Base-by-base conservation (phyloP, 1,140 invertebrate genomes). In the Idris sp. region DNA sequence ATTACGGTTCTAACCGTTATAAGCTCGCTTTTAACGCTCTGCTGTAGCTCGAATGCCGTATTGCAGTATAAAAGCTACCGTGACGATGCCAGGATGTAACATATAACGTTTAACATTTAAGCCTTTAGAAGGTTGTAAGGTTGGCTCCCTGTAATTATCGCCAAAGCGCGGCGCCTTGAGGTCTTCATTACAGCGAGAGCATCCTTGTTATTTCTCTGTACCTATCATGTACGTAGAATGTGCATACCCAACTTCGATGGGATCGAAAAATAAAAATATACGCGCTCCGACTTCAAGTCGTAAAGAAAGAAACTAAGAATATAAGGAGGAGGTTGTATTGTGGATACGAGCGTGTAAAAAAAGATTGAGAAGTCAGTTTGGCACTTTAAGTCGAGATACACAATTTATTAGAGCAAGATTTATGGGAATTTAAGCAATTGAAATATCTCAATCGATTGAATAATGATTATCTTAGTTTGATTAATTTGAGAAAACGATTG, bases 141-240 rank as follows among this genome's bases (percentile, higher is more conserved):
- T 85, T 86, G 81, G 82, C 82, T 87, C 86, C 84, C 86, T 88
- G 86, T 88, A 88, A 88, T 88, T 88, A 88, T 87, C 82, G 81
- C 81, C 78, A 81, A 85, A 84, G 86, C 85, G 85, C 86, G 85
- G 86, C 86, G 84, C 85, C 84, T 86, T 88, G 85, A 88, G 86
- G 82, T 88, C 86, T 88, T 88, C 86, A 88, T 88, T 88, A 85
- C 81, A 76, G 76, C 77, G 67, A 78, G 77, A 79, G 77, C 79
- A 86, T 86, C 83, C 86, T 87, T 86, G 86, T 87, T 87, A 86
- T 86, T 85, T 86, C 81, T 81, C 83, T 81, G 80, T 84, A 74
- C 65, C 59, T 71, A 79, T 68, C 68, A 69, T 58, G 69, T 73
- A 69, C 65, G 44, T 67, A 74, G 69, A 73, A 77, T 56, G 25